Evolutionary conservation across 2,797 vertebrate genomes (phyloP).

Genomic region (Anabas testudineus): DNA sequence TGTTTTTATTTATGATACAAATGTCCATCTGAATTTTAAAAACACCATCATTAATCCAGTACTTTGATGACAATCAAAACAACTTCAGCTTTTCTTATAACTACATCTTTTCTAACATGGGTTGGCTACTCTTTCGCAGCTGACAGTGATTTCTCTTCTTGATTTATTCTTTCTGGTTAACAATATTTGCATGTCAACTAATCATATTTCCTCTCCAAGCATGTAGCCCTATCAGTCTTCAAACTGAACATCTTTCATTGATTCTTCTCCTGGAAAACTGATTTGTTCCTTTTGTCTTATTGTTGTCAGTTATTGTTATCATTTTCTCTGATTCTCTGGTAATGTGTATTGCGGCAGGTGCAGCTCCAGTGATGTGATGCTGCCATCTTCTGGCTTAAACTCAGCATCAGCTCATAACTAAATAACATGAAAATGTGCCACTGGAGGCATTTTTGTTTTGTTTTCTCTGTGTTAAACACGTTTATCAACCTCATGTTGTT

Average conservation of each 20-base stretch:
- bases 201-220: slow-evolving; percentile 60
- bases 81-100: slow-evolving; percentile 32
- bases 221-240: slow-evolving; percentile 43
- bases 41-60: neutral
- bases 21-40: slow-evolving; percentile 11
- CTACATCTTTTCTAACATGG: slow-evolving; percentile 45
- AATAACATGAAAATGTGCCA: neutral
- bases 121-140: slow-evolving; percentile 55
- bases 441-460: neutral
- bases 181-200: slow-evolving; percentile 82
- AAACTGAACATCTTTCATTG: slow-evolving; percentile 30
- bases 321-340: neutral
- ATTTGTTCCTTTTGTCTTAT: neutral
- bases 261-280: slow-evolving; percentile 11
- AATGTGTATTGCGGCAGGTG: neutral
- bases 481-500: slow-evolving; percentile 52
- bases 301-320: neutral
- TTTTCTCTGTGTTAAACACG: slow-evolving; percentile 2
- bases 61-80: no score
- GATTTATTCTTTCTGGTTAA: slow-evolving; percentile 36
- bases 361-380: slow-evolving; percentile 31
- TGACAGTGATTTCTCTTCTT: slow-evolving; percentile 18
- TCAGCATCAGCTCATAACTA: neutral
- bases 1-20: neutral
- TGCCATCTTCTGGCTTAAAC: slow-evolving; percentile 67